Conservation (phyloP, 2,888 invertebrate genomes). For the Drosophila diplacantha region DNA sequence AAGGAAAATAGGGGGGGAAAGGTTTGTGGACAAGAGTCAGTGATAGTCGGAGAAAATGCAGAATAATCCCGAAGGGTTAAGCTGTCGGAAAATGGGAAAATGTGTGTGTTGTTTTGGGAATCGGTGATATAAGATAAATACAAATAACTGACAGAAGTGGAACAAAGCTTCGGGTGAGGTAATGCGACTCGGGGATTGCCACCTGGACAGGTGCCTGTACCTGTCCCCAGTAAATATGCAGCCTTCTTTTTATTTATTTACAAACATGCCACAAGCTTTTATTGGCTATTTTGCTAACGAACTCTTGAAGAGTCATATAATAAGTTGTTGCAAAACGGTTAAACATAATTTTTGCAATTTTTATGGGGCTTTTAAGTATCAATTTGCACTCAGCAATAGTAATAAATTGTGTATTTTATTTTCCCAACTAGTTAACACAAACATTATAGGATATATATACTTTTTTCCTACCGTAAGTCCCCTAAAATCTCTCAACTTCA, state of each 20-base stretch:
- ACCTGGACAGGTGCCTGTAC: neutral
- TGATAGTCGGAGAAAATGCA: constrained; percentile 46
- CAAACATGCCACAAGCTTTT: neutral
- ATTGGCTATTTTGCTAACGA: neutral
- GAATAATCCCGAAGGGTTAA: constrained; percentile 34
- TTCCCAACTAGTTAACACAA: neutral
- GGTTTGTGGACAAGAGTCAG: constrained; percentile 44
- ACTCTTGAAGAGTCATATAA: neutral
- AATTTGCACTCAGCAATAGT: too few species aligned
- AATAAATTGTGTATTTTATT: neutral
- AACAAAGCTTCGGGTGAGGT: constrained; percentile 17
- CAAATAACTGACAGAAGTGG: constrained; percentile 34
- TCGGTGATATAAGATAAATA: constrained; percentile 23
- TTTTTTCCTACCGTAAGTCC: neutral
- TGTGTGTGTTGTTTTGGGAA: constrained; percentile 11
- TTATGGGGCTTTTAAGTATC: neutral
- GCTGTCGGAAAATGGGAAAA: constrained; percentile 15
- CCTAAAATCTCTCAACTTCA: neutral
- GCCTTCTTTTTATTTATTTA: neutral
- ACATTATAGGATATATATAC: neutral
- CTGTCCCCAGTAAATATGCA: neutral
- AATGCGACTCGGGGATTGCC: constrained; percentile 11
- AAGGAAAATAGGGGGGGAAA: constrained; percentile 10
- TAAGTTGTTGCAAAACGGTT: neutral
- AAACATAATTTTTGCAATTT: neutral